Evolutionary conservation across 2,797 vertebrate species (phyloP).

Genomic region (Gymnoscopelus microlampas): DNA sequence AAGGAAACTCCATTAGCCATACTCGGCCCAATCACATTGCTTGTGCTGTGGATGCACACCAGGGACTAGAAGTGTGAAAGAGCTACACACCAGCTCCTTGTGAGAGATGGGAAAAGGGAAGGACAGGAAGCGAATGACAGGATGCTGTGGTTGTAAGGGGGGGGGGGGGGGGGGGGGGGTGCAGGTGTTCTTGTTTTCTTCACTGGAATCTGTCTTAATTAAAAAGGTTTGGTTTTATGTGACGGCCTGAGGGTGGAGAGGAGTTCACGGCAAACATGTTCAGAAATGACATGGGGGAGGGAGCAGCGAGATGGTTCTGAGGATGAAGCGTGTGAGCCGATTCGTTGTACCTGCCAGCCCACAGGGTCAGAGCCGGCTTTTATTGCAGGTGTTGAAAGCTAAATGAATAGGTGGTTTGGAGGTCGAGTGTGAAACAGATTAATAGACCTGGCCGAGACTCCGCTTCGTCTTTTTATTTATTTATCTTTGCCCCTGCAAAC

Average conservation of each 20-base stretch:
- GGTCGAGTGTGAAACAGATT: constrained; percentile 23
- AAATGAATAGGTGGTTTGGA: constrained; percentile 44
- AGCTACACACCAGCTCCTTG: constrained; percentile 37
- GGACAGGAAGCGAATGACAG: constrained; percentile 44
- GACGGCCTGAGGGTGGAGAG: constrained; percentile 52
- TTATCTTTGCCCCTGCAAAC: constrained; percentile 25
- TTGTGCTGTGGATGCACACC: constrained; percentile 37
- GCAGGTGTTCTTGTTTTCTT: constrained; percentile 62
- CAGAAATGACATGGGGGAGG: constrained; percentile 21
- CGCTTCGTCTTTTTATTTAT: constrained; percentile 14
- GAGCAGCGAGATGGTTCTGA: too few relatives aligned
- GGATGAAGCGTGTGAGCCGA: too few relatives aligned
- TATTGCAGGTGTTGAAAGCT: constrained; percentile 46
- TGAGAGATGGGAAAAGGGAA: constrained; percentile 23
- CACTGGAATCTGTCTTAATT: constrained; percentile 74
- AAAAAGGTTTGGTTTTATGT: constrained; percentile 70
- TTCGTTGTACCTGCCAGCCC: not conserved
- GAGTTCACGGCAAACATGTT: constrained; percentile 59
- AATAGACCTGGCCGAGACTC: constrained; percentile 32
- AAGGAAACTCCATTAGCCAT: too few relatives aligned
- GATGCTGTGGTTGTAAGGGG: constrained; percentile 62
- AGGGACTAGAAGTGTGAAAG: constrained; percentile 18
- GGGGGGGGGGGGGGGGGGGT: constrained; percentile 29
- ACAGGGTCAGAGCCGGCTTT: constrained; percentile 31
- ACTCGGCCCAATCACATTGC: constrained; percentile 36